phyloP scores from a whole-genome alignment of 1,140 invertebrate species.

The Dreissena polymorpha region DNA sequence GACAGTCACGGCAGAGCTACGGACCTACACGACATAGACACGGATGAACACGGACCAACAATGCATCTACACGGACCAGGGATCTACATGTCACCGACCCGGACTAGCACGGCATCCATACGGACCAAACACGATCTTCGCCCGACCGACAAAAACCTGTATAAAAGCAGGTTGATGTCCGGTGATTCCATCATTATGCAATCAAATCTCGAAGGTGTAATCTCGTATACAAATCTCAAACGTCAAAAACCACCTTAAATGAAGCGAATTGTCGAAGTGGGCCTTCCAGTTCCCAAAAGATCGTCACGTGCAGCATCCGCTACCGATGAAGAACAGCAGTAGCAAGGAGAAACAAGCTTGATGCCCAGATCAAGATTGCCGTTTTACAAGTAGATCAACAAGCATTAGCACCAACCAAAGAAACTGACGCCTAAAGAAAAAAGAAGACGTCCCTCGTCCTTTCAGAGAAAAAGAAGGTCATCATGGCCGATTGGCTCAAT shows the following conservation, averaged over 20 bases:
- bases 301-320: constrained; percentile 15
- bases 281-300: constrained; percentile 9
- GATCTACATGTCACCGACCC: background rate
- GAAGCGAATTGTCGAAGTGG: constrained; percentile 6
- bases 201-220: constrained; percentile 4
- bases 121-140: constrained; percentile 3
- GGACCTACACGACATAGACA: background rate
- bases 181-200: constrained; percentile 14
- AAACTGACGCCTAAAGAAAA: no score
- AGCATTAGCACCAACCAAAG: background rate
- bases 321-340: constrained; percentile 1
- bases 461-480: background rate
- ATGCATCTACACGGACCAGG: no score
- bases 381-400: background rate
- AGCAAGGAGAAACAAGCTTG: constrained; percentile 3
- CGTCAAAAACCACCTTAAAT: no score
- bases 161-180: constrained; percentile 6
- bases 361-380: background rate
- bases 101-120: constrained; percentile 1
- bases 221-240: background rate
- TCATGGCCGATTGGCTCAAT: constrained; percentile 10
- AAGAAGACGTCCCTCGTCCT: background rate
- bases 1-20: background rate
- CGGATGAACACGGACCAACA: no score
- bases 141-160: constrained; percentile 8